Evolutionary conservation across 1,140 invertebrate genomes (phyloP).

Genomic region (Pachypeltis micranthus): DNA sequence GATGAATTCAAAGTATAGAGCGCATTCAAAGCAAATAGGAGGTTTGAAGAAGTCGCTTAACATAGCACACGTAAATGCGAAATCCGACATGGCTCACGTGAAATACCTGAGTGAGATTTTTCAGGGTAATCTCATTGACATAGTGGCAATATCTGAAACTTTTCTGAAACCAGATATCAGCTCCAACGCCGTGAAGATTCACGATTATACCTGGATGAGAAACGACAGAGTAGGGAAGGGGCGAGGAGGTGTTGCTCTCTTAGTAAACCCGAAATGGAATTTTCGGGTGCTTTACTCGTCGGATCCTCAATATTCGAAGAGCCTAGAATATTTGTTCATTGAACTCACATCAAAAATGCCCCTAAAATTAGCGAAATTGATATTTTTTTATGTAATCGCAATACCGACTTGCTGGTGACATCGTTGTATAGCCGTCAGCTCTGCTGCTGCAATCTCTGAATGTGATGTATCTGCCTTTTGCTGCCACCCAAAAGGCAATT

Average conservation of each 20-base stretch:
- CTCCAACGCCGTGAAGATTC: not conserved
- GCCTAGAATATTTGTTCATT: not conserved
- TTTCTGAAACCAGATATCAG: not conserved
- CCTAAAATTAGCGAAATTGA: no score
- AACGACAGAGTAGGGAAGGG: not conserved
- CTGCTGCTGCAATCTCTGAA: no score
- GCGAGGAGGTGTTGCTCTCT: not conserved
- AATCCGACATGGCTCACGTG: not conserved
- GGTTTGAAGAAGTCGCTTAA: not conserved
- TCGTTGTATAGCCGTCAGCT: no score
- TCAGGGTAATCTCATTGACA: not conserved
- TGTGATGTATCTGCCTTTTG: no score
- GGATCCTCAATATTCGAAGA: not conserved
- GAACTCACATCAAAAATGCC: no score
- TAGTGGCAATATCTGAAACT: not conserved
- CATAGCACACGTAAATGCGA: not conserved
- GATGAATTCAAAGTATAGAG: no score
- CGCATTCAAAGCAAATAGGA: no score
- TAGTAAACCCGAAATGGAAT: not conserved
- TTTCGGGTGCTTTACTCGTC: not conserved
- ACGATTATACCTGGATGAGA: not conserved
- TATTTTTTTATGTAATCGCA: no score
- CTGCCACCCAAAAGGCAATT: no score
- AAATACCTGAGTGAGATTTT: not conserved
- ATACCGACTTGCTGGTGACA: no score